phyloP scores from a whole-genome alignment of 1,140 invertebrate species.

The Meloidogyne hapla region DNA sequence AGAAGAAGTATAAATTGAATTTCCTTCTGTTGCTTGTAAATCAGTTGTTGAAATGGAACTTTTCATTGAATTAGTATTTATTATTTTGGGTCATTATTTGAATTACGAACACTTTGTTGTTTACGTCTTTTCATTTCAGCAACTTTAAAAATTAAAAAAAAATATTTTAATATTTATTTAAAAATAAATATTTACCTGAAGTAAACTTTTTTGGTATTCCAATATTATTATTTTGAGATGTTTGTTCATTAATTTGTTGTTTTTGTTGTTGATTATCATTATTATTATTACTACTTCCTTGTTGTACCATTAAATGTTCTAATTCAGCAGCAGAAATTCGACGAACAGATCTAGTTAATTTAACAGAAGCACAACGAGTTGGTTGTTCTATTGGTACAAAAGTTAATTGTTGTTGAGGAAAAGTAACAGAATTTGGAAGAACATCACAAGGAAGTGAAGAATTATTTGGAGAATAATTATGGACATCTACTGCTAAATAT shows the following conservation, averaged over 20 bases:
- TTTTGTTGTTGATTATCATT: conserved; percentile 58
- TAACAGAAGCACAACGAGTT: conserved; percentile 73
- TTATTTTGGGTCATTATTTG: background rate
- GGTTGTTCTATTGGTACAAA: conserved; percentile 22
- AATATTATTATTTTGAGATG: background rate
- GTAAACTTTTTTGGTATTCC: conserved; percentile 75
- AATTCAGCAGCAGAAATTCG: conserved; percentile 83
- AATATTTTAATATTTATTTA: background rate
- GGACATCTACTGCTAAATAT: conserved; percentile 11
- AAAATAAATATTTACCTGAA: conserved; percentile 68
- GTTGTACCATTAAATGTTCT: conserved; percentile 82
- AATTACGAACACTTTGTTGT: conserved; percentile 48
- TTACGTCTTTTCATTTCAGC: conserved; percentile 87
- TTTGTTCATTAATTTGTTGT: conserved; percentile 12
- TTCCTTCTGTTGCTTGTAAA: conserved; percentile 16
- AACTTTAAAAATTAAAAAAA: conserved; percentile 66
- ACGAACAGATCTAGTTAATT: conserved; percentile 76
- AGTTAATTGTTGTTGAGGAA: background rate
- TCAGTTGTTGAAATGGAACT: conserved; percentile 58
- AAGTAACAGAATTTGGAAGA: background rate
- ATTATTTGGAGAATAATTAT: conserved; percentile 15
- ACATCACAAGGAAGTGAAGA: background rate
- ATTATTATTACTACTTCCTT: conserved; percentile 62
- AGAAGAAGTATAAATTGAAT: background rate
- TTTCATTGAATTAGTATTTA: conserved; percentile 35